Percentiles rank a stretch among this genome's conserved stretches.
phyloP scores from a whole-genome alignment of 1,140 invertebrate genomes.

The Trichonephila inaurata region DNA sequence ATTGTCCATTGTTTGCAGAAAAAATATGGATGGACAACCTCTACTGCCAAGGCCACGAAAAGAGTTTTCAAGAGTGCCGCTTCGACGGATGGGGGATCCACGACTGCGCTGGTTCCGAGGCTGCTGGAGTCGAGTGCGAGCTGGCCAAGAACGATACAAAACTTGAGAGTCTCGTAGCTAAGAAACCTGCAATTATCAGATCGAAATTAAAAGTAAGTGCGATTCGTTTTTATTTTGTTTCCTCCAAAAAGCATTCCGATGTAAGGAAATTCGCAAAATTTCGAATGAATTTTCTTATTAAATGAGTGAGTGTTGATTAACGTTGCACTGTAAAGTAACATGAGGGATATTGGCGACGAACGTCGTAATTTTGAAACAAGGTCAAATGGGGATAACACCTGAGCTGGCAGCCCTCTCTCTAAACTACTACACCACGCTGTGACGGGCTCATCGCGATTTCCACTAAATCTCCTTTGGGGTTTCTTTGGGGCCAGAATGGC shows the following conservation, averaged over 20 bases:
- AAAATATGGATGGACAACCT: conserved; percentile 95
- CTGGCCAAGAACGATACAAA: background rate
- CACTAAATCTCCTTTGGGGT: too few relatives aligned
- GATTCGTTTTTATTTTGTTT: background rate
- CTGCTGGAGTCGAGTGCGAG: conserved; percentile 77
- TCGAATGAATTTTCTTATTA: background rate
- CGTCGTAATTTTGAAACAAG: too few relatives aligned
- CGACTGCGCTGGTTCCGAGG: conserved; percentile 85
- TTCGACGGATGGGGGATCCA: conserved; percentile 91
- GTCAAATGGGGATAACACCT: too few relatives aligned
- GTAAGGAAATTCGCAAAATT: background rate
- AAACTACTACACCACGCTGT: too few relatives aligned
- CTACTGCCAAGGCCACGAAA: conserved; percentile 90
- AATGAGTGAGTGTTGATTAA: too few relatives aligned
- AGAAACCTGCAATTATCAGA: conserved; percentile 1
- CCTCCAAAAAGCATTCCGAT: background rate
- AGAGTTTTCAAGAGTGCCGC: conserved; percentile 86
- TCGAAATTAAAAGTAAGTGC: conserved; percentile 47
- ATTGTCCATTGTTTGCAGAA: conserved; percentile 81
- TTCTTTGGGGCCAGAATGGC: too few relatives aligned
- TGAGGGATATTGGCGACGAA: too few relatives aligned
- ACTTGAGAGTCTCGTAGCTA: conserved; percentile 11
- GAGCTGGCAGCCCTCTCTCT: too few relatives aligned
- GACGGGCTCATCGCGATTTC: too few relatives aligned
- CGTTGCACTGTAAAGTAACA: too few relatives aligned